These are phyloP conservation scores for Saguinus midas DNA, from an alignment of 2,113 vertebrate genomes.

Conservation along the genomic window DNA sequence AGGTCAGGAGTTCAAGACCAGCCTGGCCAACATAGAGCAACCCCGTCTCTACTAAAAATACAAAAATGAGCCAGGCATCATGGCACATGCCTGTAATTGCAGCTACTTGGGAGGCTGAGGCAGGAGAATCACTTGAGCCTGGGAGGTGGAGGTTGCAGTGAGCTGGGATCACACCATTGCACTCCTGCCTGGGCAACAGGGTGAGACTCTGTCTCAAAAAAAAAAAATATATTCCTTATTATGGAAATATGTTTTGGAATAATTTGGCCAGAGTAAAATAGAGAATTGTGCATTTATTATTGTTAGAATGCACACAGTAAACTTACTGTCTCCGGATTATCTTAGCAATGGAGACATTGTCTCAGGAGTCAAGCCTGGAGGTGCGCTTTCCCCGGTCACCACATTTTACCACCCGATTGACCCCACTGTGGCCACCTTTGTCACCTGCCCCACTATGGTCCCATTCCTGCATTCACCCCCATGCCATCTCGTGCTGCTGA, in stretches of 20 bases:
- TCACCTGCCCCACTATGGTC: accelerated
- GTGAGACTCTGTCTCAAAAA: too few relatives aligned
- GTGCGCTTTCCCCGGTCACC: accelerated
- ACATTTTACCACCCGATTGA: not conserved
- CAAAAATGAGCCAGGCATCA: too few relatives aligned
- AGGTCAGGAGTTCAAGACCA: too few relatives aligned
- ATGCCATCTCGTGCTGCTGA: accelerated
- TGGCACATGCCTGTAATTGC: too few relatives aligned
- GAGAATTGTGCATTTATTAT: not conserved
- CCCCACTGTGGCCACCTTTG: accelerated
- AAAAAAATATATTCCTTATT: not conserved
- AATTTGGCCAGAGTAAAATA: not conserved
- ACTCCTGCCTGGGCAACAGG: too few relatives aligned
- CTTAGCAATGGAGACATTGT: not conserved
- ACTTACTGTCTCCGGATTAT: not conserved
- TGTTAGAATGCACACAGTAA: not conserved
- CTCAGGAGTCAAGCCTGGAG: not conserved
- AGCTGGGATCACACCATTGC: too few relatives aligned
- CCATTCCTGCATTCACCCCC: accelerated
- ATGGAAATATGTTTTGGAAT: not conserved
- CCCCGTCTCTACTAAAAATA: too few relatives aligned
- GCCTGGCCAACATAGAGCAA: too few relatives aligned
- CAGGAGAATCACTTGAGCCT: too few relatives aligned
- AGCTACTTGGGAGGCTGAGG: too few relatives aligned
- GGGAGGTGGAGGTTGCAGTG: too few relatives aligned